phyloP scores from a whole-genome alignment of 2,888 invertebrate genomes.

The Sminthurides aquaticus region DNA sequence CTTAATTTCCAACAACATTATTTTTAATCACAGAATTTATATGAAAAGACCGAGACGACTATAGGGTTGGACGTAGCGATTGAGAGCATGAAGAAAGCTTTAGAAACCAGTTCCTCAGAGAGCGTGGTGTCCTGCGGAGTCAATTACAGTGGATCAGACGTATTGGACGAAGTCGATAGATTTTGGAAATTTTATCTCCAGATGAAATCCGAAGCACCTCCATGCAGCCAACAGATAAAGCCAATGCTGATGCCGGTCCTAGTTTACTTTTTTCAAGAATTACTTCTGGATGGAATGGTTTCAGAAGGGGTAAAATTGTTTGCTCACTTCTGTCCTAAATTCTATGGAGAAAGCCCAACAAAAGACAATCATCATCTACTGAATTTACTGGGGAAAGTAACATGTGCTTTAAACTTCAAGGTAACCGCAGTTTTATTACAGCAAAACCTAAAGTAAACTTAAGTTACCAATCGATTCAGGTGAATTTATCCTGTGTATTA shows the following conservation, averaged over 20 bases:
- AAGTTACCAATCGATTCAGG: too few relatives aligned
- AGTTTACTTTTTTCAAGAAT: constrained; percentile 33
- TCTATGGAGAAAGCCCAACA: constrained; percentile 31
- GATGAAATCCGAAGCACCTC: constrained; percentile 25
- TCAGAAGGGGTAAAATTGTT: constrained; percentile 27
- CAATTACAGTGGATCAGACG: constrained; percentile 28
- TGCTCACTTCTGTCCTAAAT: constrained; percentile 29
- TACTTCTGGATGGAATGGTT: constrained; percentile 18
- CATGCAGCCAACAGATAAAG: constrained; percentile 26
- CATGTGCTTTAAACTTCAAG: constrained; percentile 24
- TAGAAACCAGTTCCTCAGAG: constrained; percentile 1
- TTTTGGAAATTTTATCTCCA: constrained; percentile 38
- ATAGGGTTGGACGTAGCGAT: constrained; percentile 11
- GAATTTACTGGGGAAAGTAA: constrained; percentile 26
- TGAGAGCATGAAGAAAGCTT: constrained; percentile 17
- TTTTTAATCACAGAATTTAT: constrained; percentile 7
- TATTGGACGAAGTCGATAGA: constrained; percentile 32
- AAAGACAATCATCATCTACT: constrained; percentile 26
- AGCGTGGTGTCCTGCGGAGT: constrained; percentile 31
- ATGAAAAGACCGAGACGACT: constrained; percentile 1
- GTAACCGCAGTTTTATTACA: constrained; percentile 17
- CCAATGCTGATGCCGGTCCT: constrained; percentile 38
- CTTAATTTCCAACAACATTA: too few relatives aligned
- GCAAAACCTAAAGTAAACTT: too few relatives aligned
- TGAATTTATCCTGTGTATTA: too few relatives aligned